phyloP scores from a whole-genome alignment of 2,113 vertebrate genomes.

The Megaceryle maxima region DNA sequence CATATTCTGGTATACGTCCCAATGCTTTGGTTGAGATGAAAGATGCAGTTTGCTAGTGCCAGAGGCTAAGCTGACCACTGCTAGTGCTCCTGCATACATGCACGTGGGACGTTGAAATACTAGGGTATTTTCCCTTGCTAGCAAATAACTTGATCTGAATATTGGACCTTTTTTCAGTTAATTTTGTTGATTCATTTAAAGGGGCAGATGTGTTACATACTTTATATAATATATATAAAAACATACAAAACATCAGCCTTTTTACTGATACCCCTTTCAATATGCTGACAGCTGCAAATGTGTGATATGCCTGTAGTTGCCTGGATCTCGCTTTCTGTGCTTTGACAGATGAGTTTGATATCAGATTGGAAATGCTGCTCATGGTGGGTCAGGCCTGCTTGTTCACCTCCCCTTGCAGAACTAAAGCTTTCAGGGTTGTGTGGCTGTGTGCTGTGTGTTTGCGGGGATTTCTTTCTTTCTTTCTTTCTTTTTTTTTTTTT shows the following conservation, averaged over 20 bases:
- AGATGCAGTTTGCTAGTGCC: background rate
- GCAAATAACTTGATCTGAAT: background rate
- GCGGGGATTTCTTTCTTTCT: too few species aligned
- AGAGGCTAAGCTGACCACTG: background rate
- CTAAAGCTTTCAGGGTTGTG: background rate
- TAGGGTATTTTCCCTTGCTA: background rate
- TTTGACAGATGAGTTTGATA: background rate
- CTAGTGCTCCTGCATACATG: background rate
- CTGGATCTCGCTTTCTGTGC: background rate
- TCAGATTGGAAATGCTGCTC: background rate
- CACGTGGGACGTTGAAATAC: background rate
- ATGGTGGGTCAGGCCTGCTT: background rate
- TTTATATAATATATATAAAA: background rate
- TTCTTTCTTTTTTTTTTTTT: too few species aligned
- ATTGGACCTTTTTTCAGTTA: background rate
- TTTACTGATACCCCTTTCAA: background rate
- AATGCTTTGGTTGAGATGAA: background rate
- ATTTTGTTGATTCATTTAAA: background rate
- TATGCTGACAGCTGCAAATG: background rate
- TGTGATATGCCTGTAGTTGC: background rate
- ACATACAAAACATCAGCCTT: background rate
- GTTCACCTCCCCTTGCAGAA: background rate
- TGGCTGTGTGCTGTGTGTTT: background rate
- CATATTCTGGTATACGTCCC: rapidly evolving
- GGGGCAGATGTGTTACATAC: background rate